Evolutionary conservation across 2,888 invertebrate genomes (phyloP).

Genomic region (Andrena minutula): DNA sequence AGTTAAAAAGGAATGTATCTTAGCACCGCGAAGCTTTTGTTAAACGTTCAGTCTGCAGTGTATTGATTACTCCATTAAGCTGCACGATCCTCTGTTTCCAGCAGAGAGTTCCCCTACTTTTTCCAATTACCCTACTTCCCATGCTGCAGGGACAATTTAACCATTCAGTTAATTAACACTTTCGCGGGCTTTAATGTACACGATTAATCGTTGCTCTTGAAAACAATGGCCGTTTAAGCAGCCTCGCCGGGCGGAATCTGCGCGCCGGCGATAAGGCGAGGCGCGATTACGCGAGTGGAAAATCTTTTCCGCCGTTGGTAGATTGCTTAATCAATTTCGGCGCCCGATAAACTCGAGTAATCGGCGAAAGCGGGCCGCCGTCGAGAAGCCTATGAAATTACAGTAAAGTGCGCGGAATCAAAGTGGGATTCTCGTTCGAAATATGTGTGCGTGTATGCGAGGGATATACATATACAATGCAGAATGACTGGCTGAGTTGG

Average conservation of each 20-base stretch:
- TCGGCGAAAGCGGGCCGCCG: neutral
- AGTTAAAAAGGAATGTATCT: too few relatives aligned
- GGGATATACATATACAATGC: too few relatives aligned
- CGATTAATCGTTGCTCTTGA: constrained; percentile 36
- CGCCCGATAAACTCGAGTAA: constrained; percentile 44
- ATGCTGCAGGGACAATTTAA: neutral
- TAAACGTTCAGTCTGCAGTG: too few relatives aligned
- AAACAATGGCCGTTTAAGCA: neutral
- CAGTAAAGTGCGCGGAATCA: constrained; percentile 35
- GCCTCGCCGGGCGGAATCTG: constrained; percentile 1
- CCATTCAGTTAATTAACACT: constrained; percentile 18
- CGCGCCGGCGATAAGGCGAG: constrained; percentile 29
- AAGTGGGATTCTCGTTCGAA: neutral
- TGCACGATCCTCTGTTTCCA: neutral
- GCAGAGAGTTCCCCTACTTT: neutral
- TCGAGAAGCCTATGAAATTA: constrained; percentile 14
- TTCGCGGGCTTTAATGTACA: neutral
- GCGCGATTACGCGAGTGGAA: constrained; percentile 29
- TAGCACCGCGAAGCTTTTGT: too few relatives aligned
- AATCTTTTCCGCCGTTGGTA: constrained; percentile 36
- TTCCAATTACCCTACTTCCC: neutral
- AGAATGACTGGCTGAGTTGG: constrained; percentile 46
- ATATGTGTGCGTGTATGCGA: too few relatives aligned
- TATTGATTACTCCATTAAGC: too few relatives aligned
- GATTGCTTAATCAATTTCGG: constrained; percentile 28